Percentiles rank a stretch among this genome's conserved stretches.
phyloP scores from a whole-genome alignment of 2,888 invertebrate genomes.

The Darwinula stevensoni region DNA sequence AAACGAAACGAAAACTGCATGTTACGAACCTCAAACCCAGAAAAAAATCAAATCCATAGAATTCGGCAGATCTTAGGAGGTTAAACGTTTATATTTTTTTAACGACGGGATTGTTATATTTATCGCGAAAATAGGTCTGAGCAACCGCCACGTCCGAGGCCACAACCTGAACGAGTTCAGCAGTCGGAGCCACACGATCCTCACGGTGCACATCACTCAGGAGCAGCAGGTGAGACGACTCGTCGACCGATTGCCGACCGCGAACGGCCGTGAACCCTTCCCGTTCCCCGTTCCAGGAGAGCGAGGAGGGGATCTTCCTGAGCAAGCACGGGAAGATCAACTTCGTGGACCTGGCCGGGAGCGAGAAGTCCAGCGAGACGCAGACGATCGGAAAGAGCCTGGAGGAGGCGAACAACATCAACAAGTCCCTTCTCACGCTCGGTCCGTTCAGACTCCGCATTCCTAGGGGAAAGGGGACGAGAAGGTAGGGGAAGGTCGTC shows the following conservation, averaged over 20 bases:
- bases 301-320: constrained; percentile 45
- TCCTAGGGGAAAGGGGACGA: neutral
- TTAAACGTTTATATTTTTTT: too few relatives aligned
- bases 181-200: constrained; percentile 62
- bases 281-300: too few relatives aligned
- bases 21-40: too few relatives aligned
- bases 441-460: constrained; percentile 22
- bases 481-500: neutral
- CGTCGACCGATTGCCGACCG: too few relatives aligned
- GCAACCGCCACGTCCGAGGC: constrained; percentile 58
- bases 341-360: constrained; percentile 86
- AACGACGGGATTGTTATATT: too few relatives aligned
- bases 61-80: too few relatives aligned
- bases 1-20: too few relatives aligned
- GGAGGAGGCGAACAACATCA: constrained; percentile 84
- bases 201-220: constrained; percentile 64
- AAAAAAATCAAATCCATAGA: too few relatives aligned
- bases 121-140: too few relatives aligned
- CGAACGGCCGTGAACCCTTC: too few relatives aligned
- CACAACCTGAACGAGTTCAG: constrained; percentile 85
- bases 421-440: constrained; percentile 74
- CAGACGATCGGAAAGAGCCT: constrained; percentile 57
- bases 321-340: constrained; percentile 79
- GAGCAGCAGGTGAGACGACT: constrained; percentile 41
- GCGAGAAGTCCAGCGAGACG: constrained; percentile 79